A percentile compares a stretch with the other conserved stretches of the same genome.
Conservation (phyloP, 2,797 vertebrate genomes). For the Eulemur rubriventer region DNA sequence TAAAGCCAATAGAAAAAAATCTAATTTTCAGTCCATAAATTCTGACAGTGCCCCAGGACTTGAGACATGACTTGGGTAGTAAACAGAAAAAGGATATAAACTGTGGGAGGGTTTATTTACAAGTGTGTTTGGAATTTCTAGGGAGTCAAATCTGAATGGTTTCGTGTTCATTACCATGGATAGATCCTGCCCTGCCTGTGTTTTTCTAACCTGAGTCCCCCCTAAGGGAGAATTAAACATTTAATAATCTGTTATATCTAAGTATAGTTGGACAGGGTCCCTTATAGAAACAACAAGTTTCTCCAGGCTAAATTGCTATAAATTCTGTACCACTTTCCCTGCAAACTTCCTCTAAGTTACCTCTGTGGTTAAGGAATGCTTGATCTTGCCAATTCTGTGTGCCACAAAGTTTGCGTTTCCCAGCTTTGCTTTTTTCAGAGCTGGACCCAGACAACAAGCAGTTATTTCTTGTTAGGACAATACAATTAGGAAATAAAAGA, state of each 20-base stretch:
- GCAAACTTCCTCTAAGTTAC: not conserved
- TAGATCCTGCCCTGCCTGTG: not conserved
- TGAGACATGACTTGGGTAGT: not conserved
- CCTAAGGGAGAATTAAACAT: not conserved
- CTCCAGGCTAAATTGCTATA: not conserved
- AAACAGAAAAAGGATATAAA: not conserved
- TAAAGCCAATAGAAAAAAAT: not conserved
- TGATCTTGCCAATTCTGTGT: not conserved
- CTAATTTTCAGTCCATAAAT: conserved; percentile 28
- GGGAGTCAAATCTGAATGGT: not conserved
- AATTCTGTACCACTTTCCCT: not conserved
- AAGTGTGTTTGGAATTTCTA: not conserved
- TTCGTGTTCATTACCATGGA: not conserved
- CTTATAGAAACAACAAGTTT: not conserved
- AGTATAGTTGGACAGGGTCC: not conserved
- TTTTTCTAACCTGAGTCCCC: not conserved
- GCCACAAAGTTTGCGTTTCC: not conserved
- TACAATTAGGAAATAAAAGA: not conserved
- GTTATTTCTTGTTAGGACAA: not conserved
- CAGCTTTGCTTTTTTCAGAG: not conserved
- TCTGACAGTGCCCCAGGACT: not conserved
- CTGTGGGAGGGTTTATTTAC: not conserved
- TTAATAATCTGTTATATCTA: not conserved
- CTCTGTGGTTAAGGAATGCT: not conserved
- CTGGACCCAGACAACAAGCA: not conserved